A percentile compares a stretch with the other conserved stretches of the same genome.
Evolutionary conservation across 2,797 vertebrate genomes (phyloP).

Genomic region (Taeniopygia guttata): DNA sequence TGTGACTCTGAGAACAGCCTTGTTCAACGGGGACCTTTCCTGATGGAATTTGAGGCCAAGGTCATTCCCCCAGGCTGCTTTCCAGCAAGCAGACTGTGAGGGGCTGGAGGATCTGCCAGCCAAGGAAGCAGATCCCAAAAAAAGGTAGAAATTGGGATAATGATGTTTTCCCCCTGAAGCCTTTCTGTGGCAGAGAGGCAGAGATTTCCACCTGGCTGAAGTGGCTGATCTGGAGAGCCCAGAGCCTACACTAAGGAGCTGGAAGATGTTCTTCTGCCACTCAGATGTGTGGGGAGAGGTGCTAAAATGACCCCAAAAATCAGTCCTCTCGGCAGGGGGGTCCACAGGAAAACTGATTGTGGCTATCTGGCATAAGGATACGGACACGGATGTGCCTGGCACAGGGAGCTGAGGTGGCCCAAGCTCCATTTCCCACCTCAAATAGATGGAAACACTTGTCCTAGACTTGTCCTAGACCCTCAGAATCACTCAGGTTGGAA

Average conservation of each 20-base stretch:
- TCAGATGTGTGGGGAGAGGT: background rate
- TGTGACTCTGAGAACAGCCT: constrained; percentile 10
- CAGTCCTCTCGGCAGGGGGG: background rate
- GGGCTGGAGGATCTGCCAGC: background rate
- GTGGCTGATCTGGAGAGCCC: background rate
- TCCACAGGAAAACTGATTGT: background rate
- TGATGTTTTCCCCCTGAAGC: background rate
- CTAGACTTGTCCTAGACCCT: background rate
- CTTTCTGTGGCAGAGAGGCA: background rate
- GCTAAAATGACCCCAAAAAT: background rate
- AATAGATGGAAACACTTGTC: background rate
- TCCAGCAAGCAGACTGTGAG: background rate
- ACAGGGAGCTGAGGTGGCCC: background rate
- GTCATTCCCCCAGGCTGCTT: constrained; percentile 20
- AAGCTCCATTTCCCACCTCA: background rate
- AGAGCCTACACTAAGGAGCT: accelerated
- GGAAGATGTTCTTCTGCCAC: background rate
- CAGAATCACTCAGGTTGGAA: background rate
- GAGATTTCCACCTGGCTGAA: background rate
- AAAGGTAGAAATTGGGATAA: background rate
- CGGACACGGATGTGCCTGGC: accelerated
- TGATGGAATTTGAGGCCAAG: background rate
- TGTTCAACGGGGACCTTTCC: background rate
- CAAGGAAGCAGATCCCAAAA: background rate
- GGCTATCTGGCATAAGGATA: background rate